phyloP scores from a whole-genome alignment of 2,888 invertebrate species.

The Proisotoma minuta region DNA sequence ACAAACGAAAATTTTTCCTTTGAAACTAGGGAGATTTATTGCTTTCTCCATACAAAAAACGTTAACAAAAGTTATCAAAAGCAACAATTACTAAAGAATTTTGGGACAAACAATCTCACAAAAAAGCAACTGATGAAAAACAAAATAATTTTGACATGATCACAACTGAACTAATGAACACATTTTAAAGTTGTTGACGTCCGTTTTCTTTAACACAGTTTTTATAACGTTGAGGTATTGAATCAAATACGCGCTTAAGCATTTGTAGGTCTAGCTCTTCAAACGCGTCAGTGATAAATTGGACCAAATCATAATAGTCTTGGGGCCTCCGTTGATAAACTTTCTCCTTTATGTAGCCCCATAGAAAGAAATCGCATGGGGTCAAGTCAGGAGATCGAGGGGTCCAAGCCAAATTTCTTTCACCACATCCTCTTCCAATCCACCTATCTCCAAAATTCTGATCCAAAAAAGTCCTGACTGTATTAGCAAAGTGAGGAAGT shows the following conservation, averaged over 20 bases:
- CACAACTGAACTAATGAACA: too few species aligned
- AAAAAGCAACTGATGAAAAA: slow-evolving; percentile 50
- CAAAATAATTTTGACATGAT: not conserved
- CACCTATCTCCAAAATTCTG: not conserved
- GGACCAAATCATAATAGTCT: not conserved
- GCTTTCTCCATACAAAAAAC: too few species aligned
- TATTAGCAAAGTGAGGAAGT: not conserved
- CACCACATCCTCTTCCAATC: not conserved
- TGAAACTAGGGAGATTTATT: too few species aligned
- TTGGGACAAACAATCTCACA: too few species aligned
- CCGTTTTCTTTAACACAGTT: too few species aligned
- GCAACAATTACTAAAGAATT: too few species aligned
- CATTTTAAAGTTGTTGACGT: too few species aligned
- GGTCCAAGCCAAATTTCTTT: not conserved
- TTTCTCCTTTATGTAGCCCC: not conserved
- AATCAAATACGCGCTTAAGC: too few species aligned
- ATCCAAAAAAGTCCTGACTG: not conserved
- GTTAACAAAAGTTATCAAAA: too few species aligned
- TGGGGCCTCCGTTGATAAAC: not conserved
- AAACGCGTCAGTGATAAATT: slow-evolving; percentile 5
- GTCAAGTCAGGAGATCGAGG: not conserved
- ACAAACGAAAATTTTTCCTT: too few species aligned
- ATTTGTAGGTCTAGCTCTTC: too few species aligned
- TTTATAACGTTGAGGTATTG: too few species aligned
- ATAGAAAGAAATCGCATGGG: not conserved